Percentiles rank a stretch among this genome's conserved stretches.
These are phyloP conservation scores for Scopus umbretta DNA, from an alignment of 2,113 vertebrate species.

Conservation along the genomic window DNA sequence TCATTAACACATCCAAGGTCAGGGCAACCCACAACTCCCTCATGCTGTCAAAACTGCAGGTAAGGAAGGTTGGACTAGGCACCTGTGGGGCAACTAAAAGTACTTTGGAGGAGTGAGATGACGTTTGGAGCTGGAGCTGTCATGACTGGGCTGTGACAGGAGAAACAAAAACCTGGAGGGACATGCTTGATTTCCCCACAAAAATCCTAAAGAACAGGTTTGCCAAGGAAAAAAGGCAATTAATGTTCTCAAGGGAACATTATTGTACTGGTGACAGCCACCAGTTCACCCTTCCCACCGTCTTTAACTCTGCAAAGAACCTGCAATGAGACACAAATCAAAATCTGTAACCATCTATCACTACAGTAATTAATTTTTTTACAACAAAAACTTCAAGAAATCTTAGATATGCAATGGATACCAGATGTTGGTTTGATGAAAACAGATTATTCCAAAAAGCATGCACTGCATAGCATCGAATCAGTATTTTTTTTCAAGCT, in stretches of 20 bases:
- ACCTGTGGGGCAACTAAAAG: background rate
- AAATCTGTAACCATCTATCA: background rate
- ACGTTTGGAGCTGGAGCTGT: background rate
- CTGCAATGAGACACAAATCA: background rate
- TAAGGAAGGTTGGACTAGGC: background rate
- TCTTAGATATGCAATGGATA: background rate
- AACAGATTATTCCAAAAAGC: background rate
- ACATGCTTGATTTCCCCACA: background rate
- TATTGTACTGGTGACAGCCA: background rate
- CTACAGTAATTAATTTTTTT: background rate
- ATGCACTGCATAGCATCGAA: background rate
- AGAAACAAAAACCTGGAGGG: background rate
- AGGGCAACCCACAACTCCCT: background rate
- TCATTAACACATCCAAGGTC: background rate
- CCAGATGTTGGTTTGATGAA: background rate
- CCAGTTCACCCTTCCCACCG: background rate
- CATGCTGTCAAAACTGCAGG: background rate
- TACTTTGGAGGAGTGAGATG: background rate
- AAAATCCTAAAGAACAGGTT: background rate
- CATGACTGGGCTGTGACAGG: accelerated
- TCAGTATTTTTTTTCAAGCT: background rate
- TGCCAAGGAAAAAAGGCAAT: background rate
- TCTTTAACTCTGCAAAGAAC: background rate
- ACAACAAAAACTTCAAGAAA: background rate
- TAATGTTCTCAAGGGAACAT: background rate